Evolutionary conservation across 2,797 vertebrate genomes (phyloP).

Genomic region (Typhlichthys subterraneus): DNA sequence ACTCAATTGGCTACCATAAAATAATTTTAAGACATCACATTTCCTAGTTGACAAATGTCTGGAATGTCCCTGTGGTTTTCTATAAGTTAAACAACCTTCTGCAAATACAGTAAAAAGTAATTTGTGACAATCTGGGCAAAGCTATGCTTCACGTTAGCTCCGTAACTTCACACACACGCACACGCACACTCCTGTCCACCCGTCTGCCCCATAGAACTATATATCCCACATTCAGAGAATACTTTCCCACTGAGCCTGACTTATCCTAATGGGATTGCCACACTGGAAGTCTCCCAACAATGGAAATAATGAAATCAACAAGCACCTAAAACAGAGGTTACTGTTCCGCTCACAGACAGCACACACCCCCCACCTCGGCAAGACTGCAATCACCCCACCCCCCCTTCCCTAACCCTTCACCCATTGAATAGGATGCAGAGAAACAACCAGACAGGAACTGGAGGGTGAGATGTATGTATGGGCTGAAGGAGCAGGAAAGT

Average conservation of each 20-base stretch:
- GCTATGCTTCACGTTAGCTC: too few relatives aligned
- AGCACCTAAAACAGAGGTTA: conserved; percentile 64
- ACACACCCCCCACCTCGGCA: conserved; percentile 18
- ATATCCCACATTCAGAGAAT: conserved; percentile 40
- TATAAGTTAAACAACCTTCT: too few relatives aligned
- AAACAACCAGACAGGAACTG: conserved; percentile 35
- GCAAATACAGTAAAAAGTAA: too few relatives aligned
- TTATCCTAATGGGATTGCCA: conserved; percentile 78
- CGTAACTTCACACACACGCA: neutral
- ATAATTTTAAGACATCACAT: too few relatives aligned
- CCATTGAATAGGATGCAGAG: neutral
- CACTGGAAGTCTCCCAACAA: conserved; percentile 70
- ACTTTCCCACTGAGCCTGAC: conserved; percentile 65
- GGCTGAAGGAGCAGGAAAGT: conserved; percentile 20
- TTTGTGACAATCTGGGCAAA: too few relatives aligned
- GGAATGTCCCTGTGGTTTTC: too few relatives aligned
- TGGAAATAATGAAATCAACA: conserved; percentile 75
- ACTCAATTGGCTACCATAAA: too few relatives aligned
- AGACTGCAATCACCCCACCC: conserved; percentile 24
- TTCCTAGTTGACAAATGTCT: too few relatives aligned
- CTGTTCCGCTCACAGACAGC: conserved; percentile 47
- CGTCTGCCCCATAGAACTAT: neutral
- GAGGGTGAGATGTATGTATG: conserved; percentile 15
- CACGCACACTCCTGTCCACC: conserved; percentile 16
- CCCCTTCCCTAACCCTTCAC: too few relatives aligned